Base-by-base conservation (phyloP, 2,113 vertebrate genomes). In the Dicentrarchus labrax region DNA sequence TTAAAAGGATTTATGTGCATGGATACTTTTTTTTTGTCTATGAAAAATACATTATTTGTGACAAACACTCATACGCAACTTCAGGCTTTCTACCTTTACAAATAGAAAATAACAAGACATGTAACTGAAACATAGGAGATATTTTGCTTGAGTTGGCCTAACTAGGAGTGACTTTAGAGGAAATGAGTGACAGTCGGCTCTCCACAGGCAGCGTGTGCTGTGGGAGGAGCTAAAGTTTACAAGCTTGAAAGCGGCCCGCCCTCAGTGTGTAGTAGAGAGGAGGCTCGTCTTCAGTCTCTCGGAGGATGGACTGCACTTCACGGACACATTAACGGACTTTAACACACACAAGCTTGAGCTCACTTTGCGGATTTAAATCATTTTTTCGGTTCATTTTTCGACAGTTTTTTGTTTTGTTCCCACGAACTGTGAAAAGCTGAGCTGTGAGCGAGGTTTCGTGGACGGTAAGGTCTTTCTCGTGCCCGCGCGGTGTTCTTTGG, bases 171-270 rank as follows among this genome's bases (percentile, higher is more conserved):
- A 53, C 9, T 41, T 79, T 16, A 19, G 45, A 39, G 12, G 56
- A 19, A 57, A 45, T 59, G 70, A 43, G n/a, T 19, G 48, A 59
- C 45, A 47, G 45, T 13, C 45, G 45, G 45, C 13, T 30, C 30
- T 30, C 30, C 30, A 30, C 45, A 59, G 61, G 47, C 72, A 72
- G 88, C 76, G 83, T 76, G 86, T 83, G 76, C 65, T 36, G 85
- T 51, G 86, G 91, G 91, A 65, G 92, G 89, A 82, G 87, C 76
- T n/a, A 43, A 90, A 88, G 78, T 88, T 86, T 78, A 64, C 51
- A 80, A 0, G 69, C 73, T 54, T 65, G 82, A 43, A 71, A 30
- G 36, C n/a, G 8, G 19, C 2, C 85, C 78, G 45, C 76, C 39
- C 56, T 80, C 56, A 39, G 66, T 89, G 12, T 45, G 70, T 80